Base-by-base conservation (phyloP, 2,888 invertebrate species). In the Euplagia quadripunctaria region DNA sequence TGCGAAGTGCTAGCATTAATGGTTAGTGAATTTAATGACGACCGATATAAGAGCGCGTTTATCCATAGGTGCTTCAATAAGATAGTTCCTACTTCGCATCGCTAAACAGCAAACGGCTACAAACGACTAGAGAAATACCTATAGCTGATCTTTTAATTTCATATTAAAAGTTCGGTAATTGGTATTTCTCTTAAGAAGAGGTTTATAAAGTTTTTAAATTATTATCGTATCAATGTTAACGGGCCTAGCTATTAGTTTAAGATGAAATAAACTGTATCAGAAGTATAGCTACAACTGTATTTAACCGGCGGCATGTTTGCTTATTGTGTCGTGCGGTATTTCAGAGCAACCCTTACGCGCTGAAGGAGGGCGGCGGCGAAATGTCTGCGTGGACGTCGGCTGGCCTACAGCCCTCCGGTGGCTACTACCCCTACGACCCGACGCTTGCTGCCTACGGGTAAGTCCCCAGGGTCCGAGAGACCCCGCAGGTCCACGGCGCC, bases 301-400 rank as follows among this genome's bases (percentile, higher is more conserved):
- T 75, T 73, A 67, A 68, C 77, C 67, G 41, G 69, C 70, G 78
- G 80, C 77, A 75, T 79, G 79, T 92, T 89, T 87, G 84, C 86
- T 90, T 85, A 91, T 91, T 89, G 88, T 89, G 81, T 85, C 77
- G 87, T 92, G 89, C 89, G 87, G 87, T 92, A 92, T 97, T 97
- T 82, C 97, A 98, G 98, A 98, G 98, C 93, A 98, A 98, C 96
- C 98, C 98, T 83, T 98, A 98, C 94, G 98, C 97, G 86, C 96
- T 98, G 94, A 98, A 98, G 96, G 97, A 98, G 93, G 97, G 98
- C 88, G 97, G 98, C 89, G 97, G 98, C 72, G 98, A 98, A 93
- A 98, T 98, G 98, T 97, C 98, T 79, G 98, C 98, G 87, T 98
- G 98, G 98, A 98, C 98, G 86, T 98, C 98, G 80, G 98, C 98